Base-by-base conservation (phyloP, 2,888 invertebrate species). In the Tinea trinotella region DNA sequence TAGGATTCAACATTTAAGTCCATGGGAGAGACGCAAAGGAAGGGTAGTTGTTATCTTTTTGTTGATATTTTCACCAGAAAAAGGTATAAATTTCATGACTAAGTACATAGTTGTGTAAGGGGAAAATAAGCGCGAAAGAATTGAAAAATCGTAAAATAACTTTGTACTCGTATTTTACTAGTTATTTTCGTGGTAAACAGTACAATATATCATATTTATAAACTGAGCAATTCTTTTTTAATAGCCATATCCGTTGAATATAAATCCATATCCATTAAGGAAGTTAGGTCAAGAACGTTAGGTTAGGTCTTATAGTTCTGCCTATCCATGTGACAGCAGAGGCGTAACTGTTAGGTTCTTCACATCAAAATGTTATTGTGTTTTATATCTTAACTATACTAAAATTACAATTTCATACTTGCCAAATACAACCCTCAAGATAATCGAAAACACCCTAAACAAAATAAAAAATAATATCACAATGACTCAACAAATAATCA, bases 61-160 rank as follows among this genome's bases (percentile, higher is more conserved):
- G 5, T 13, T 44, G 20, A 17, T 71, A 74, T 76, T 73, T 76
- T 74, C 67, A 62, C 67, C 68, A 61, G 70, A 69, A 30, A 30
- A 76, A 73, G 69, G 75, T 81, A 79, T 81, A 80, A 76, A 80
- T 82, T 77, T 73, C 62, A 61, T 61, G 68, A 64, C 59, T 57
- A 57, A 60, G 63, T 55, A 58, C 57, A 60, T 57, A 56, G 58
- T 61, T 7, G 7, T 30, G 30, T 30, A 30, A 2, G 30, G 7
- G 1, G 3, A n/a, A 30, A 30, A 7, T 30, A 30, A 7, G 30
- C n/a, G n/a, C 30, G 7, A 30, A 30, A 30, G n/a, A 7, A 4
- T 30, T 30, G 30, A 7, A 7, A 30, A 7, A 10, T 30, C 7
- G n/a, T 30, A 30, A 30, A 7, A 30, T 4, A 30, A 30, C n/a